phyloP scores from a whole-genome alignment of 2,797 vertebrate genomes.

The Micromesistius poutassou region DNA sequence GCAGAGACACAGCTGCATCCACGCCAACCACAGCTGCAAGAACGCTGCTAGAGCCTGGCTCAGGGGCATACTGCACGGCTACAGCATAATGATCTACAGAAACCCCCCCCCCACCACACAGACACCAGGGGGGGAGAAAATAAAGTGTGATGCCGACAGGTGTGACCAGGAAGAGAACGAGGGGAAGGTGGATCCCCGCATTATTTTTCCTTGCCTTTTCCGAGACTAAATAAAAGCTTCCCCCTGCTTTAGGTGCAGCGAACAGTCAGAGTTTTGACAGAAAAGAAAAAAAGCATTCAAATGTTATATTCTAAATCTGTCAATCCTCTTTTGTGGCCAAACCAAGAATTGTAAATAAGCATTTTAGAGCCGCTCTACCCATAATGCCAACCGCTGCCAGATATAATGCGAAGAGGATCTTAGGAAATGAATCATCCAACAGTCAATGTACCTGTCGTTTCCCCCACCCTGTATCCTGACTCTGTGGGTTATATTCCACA shows the following conservation, averaged over 20 bases:
- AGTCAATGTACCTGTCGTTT: constrained; percentile 58
- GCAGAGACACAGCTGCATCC: constrained; percentile 39
- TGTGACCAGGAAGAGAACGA: not conserved
- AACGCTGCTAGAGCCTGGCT: not conserved
- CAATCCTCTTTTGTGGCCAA: not conserved
- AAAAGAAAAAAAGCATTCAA: not conserved
- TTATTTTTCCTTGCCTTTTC: not conserved
- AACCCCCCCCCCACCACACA: too few species aligned
- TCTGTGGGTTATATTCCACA: constrained; percentile 34
- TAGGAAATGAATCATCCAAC: constrained; percentile 48
- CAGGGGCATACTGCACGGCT: constrained; percentile 8
- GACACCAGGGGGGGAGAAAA: not conserved
- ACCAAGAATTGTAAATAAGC: not conserved
- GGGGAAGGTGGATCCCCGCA: not conserved
- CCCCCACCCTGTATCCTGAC: constrained; percentile 14
- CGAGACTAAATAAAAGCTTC: not conserved
- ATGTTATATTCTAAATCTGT: not conserved
- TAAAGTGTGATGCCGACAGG: not conserved
- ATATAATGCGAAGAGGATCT: constrained; percentile 24
- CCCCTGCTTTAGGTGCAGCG: not conserved
- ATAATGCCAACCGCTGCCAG: constrained; percentile 41
- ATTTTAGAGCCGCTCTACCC: constrained; percentile 38
- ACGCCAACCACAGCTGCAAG: not conserved
- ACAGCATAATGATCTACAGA: not conserved
- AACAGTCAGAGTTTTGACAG: not conserved